Evolutionary conservation across 1,140 invertebrate genomes (phyloP), one percentile per base, ranked within the genome.

Genomic region (Teleopsis dalmanni): DNA sequence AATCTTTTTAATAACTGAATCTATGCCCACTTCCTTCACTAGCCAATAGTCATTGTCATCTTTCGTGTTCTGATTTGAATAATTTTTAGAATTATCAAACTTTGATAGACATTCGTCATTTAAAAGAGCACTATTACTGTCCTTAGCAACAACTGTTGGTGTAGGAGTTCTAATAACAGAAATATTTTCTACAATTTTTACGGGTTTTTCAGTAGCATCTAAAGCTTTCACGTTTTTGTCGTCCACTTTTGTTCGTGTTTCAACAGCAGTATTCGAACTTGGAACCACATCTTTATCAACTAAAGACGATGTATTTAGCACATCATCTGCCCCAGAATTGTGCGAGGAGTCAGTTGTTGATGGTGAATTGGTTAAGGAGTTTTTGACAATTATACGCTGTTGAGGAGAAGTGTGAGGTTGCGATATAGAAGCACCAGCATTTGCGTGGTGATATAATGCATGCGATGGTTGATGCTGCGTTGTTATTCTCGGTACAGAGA

Each of bases 21-120:
- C 29, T 13, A 86, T 84, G 16, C 67, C 64, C 2, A 86, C 76
- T 56, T 87, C 83, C 67, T 86, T 86, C 1, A 81, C 80, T 18
- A 81, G 82, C 84, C 84, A 86, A 58, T 79, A 83, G 60, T 86
- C 83, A 59, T 78, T 84, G 57, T 87, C 84, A 52, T 85, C 82
- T 57, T 82, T 82, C 48, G 72, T 76, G 47, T 65, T 60, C 41
- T 65, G 60, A 44, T 62, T n/a, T n/a, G n/a, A n/a, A n/a, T n/a
- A n/a, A n/a, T n/a, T n/a, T n/a, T n/a, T n/a, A n/a, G n/a, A n/a
- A n/a, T n/a, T n/a, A n/a, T n/a, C n/a, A n/a, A n/a, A n/a, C n/a
- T n/a, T n/a, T n/a, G n/a, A n/a, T n/a, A n/a, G n/a, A n/a, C n/a
- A n/a, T n/a, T n/a, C n/a, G n/a, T n/a, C n/a, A n/a, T n/a, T n/a